Evolutionary conservation across 2,797 vertebrate genomes (phyloP), one percentile per base, ranked within the genome.

Genomic region (Sphaeramia orbicularis): DNA sequence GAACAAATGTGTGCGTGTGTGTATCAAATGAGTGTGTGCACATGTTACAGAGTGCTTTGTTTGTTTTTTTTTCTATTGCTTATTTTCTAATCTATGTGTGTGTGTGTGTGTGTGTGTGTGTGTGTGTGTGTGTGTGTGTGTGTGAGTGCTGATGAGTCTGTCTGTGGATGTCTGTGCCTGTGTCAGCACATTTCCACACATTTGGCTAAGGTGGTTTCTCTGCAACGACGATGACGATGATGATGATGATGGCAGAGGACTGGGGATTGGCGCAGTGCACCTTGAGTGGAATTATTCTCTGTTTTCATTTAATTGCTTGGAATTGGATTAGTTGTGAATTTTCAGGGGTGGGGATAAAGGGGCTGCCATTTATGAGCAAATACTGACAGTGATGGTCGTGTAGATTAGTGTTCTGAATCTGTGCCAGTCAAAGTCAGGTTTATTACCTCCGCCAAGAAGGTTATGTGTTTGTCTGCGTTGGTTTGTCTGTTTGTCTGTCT

Each of bases 301-400:
- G 59, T 80, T 83, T 84, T 66, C 27, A 43, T 85, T 81, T 86
- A 89, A 84, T 88, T 91, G 81, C 52, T 42, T 32, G 13, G 52
- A 87, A 90, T 69, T 81, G 71, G 82, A 91, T 92, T 89, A 86
- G 67, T 30, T 19, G 51, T 10, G 10, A 19, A 47, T 62, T 74
- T 66, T 36, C 2, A 1, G 9, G 6, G 41, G 24, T 5, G 35
- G 44, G 21, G 51, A 24, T 24, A 24, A 15, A 7, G n/a, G 37
- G 16, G 50, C 24, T 50, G 14, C 13, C 36, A 37, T 54, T 59
- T 43, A 47, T 44, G 14, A 76, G 54, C 19, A 32, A 18, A 61
- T 54, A 36, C 64, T 50, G 11, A 10, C 30, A 49, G 40, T 43
- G 68, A 66, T 42, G 42, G 57, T 67, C 43, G 50, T 60, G 64